Evolutionary conservation across 2,888 invertebrate species (phyloP).

Genomic region (Noctua janthina): DNA sequence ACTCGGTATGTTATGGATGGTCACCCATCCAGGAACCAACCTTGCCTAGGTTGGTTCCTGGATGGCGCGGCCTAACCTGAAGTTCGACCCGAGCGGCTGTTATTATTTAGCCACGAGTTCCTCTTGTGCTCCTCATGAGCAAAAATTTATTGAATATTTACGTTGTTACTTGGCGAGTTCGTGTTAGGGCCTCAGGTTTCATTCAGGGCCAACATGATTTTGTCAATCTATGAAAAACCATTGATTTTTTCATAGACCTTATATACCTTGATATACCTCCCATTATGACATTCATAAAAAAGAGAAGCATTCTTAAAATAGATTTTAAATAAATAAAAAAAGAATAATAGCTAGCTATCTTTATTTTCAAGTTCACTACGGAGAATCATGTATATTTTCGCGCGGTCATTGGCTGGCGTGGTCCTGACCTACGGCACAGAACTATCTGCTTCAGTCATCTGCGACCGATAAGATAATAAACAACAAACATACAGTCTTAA

Average conservation of each 20-base stretch:
- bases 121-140: too few species aligned
- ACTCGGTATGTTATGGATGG: not conserved
- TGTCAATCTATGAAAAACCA: not conserved
- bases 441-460: slow-evolving; percentile 35
- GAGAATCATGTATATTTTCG: not conserved
- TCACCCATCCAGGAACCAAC: not conserved
- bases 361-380: slow-evolving; percentile 33
- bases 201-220: not conserved
- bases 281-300: not conserved
- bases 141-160: too few species aligned
- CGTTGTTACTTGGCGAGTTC: not conserved
- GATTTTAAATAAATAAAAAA: not conserved
- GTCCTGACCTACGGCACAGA: slow-evolving; percentile 34
- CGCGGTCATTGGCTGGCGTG: slow-evolving; percentile 20
- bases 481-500: slow-evolving; percentile 15
- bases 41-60: too few species aligned
- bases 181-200: not conserved
- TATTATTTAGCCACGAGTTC: too few species aligned
- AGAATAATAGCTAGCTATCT: not conserved
- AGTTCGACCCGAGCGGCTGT: not conserved
- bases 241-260: not conserved
- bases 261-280: not conserved
- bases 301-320: not conserved
- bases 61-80: not conserved
- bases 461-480: slow-evolving; percentile 27